Percentiles rank a stretch among this genome's conserved stretches.
Evolutionary conservation across 2,797 vertebrate genomes (phyloP).

Genomic region (Amblyopsis hoosieri): DNA sequence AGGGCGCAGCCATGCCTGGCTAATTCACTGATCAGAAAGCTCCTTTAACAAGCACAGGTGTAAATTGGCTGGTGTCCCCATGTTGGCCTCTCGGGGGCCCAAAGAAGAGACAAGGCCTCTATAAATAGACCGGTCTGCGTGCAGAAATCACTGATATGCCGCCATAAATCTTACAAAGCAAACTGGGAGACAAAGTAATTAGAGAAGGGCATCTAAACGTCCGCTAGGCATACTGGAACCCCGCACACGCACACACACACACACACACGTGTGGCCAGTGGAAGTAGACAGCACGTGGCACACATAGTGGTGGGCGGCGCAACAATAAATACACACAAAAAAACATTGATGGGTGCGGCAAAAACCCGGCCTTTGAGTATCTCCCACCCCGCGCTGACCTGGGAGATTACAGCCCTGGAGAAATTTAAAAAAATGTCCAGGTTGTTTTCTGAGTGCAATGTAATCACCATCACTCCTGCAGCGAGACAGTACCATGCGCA

Average conservation of each 20-base stretch:
- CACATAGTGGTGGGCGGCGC: too few species aligned
- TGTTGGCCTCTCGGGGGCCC: slow-evolving; percentile 18
- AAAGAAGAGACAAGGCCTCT: slow-evolving; percentile 42
- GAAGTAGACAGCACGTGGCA: too few species aligned
- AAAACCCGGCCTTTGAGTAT: slow-evolving; percentile 24
- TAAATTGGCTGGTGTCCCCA: slow-evolving; percentile 38
- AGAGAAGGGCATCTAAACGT: slow-evolving; percentile 59
- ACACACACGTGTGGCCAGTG: slow-evolving; percentile 12
- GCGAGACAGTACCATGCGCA: slow-evolving; percentile 39
- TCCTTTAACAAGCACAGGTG: slow-evolving; percentile 17
- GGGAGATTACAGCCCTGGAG: slow-evolving; percentile 24
- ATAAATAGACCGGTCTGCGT: slow-evolving; percentile 65
- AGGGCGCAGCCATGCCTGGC: slow-evolving; percentile 18
- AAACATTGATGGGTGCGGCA: not conserved
- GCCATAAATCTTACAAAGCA: slow-evolving; percentile 73
- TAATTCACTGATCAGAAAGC: slow-evolving; percentile 38
- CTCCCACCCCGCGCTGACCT: not conserved
- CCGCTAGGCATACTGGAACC: slow-evolving; percentile 36
- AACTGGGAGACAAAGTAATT: slow-evolving; percentile 69
- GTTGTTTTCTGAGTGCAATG: slow-evolving; percentile 40
- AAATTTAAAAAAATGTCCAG: slow-evolving; percentile 48
- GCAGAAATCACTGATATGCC: slow-evolving; percentile 55
- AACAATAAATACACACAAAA: too few species aligned
- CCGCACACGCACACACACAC: slow-evolving; percentile 11
- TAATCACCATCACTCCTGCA: slow-evolving; percentile 62